These are phyloP conservation scores for Pachypsylla venusta DNA, from an alignment of 1,140 invertebrate genomes.

Conservation along the genomic window DNA sequence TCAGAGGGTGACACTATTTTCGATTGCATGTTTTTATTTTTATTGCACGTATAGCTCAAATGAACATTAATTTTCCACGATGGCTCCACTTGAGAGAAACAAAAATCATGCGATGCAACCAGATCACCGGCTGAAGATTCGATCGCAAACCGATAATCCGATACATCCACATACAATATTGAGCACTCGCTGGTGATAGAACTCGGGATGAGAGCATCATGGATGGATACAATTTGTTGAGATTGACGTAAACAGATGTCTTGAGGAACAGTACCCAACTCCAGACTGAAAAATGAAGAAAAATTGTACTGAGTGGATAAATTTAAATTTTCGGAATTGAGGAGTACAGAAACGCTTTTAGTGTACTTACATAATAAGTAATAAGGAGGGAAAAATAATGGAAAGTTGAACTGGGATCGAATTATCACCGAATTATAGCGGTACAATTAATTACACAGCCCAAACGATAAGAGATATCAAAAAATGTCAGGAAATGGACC, in stretches of 20 bases:
- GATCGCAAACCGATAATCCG: slow-evolving; percentile 58
- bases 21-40: slow-evolving; percentile 10
- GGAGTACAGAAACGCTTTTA: no score
- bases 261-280: slow-evolving; percentile 3
- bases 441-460: no score
- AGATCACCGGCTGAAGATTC: slow-evolving; percentile 62
- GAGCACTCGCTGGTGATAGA: slow-evolving; percentile 35
- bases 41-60: slow-evolving; percentile 19
- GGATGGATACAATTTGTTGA: slow-evolving; percentile 42
- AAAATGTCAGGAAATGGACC: no score
- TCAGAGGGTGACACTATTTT: slow-evolving; percentile 18
- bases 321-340: no score
- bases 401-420: no score
- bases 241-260: slow-evolving; percentile 58
- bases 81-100: slow-evolving; percentile 47
- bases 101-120: slow-evolving; percentile 60
- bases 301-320: slow-evolving; percentile 18
- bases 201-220: slow-evolving; percentile 17
- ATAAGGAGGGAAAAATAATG: no score
- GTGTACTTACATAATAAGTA: no score
- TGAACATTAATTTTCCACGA: slow-evolving; percentile 55
- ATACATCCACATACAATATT: slow-evolving; percentile 57
- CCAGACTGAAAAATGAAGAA: slow-evolving; percentile 3
- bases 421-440: no score
- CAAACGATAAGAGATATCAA: no score